These are phyloP conservation scores for Pocillopora verrucosa DNA, from an alignment of 64 coral and sea anemone species.

Conservation along the genomic window DNA sequence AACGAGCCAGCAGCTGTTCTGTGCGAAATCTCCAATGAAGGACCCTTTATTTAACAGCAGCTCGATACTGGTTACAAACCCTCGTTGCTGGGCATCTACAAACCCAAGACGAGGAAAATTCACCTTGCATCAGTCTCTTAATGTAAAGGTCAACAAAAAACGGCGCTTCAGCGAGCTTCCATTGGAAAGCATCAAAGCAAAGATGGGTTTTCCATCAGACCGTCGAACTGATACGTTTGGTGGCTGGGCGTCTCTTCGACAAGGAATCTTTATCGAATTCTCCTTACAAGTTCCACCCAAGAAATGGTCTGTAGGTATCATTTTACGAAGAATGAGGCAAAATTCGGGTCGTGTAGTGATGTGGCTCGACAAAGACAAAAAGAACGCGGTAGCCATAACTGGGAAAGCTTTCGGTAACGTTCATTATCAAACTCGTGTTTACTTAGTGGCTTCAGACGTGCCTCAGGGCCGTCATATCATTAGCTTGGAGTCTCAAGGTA, in stretches of 20 bases:
- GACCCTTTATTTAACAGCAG: not conserved
- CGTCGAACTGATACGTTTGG: slow-evolving; percentile 28
- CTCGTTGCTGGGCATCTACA: slow-evolving; percentile 18
- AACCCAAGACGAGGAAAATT: slow-evolving; percentile 19
- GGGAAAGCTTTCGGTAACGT: not conserved
- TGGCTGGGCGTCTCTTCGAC: not conserved
- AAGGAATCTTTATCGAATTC: not conserved
- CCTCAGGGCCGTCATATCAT: slow-evolving; percentile 18
- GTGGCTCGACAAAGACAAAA: slow-evolving; percentile 24
- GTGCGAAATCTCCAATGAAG: not conserved
- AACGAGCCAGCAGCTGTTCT: not conserved
- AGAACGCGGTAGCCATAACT: not conserved
- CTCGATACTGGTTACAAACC: slow-evolving; percentile 5
- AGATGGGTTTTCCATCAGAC: not conserved
- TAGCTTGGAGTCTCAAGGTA: slow-evolving; percentile 6
- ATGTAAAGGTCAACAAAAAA: not conserved
- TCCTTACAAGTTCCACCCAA: slow-evolving; percentile 14
- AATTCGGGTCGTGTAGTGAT: not conserved
- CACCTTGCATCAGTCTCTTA: not conserved
- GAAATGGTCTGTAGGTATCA: not conserved
- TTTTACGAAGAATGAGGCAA: not conserved
- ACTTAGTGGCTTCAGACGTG: not conserved
- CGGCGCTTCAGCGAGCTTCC: not conserved
- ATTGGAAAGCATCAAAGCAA: not conserved
- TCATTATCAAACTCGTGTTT: slow-evolving; percentile 16